A percentile compares a stretch with the other conserved stretches of the same genome.
Conservation (phyloP, 2,113 vertebrate genomes). For the Aramus guarauna region DNA sequence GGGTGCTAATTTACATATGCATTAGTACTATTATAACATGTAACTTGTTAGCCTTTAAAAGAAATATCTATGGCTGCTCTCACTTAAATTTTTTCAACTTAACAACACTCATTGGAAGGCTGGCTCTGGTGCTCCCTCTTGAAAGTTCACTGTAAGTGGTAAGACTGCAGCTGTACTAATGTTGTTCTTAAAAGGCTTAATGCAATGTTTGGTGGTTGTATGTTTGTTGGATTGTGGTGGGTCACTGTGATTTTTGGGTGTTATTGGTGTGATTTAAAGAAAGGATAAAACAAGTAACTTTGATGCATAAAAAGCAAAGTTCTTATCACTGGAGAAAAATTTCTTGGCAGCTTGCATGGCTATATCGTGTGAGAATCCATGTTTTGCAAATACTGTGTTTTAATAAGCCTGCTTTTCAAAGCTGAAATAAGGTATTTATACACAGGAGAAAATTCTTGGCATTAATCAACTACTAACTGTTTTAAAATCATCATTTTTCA, state of each 20-base stretch:
- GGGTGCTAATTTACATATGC: background rate
- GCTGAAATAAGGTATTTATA: background rate
- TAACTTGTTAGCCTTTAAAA: background rate
- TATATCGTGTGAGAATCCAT: background rate
- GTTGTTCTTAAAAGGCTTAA: background rate
- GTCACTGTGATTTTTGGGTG: background rate
- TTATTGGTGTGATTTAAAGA: background rate
- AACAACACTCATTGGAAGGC: background rate
- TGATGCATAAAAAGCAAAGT: background rate
- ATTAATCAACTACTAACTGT: background rate
- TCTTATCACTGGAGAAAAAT: background rate
- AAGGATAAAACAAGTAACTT: background rate
- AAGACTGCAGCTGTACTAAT: background rate
- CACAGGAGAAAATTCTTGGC: background rate
- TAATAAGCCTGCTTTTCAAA: background rate
- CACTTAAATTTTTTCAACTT: background rate
- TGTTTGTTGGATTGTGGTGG: background rate
- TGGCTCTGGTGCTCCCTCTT: background rate
- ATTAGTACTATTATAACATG: background rate
- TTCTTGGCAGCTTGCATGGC: background rate
- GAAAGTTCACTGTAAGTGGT: background rate
- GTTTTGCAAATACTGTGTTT: background rate
- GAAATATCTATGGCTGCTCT: background rate
- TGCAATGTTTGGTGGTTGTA: background rate
- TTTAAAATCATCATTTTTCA: background rate